Conservation (phyloP, 2,113 vertebrate genomes). For the Labeo rohita region DNA sequence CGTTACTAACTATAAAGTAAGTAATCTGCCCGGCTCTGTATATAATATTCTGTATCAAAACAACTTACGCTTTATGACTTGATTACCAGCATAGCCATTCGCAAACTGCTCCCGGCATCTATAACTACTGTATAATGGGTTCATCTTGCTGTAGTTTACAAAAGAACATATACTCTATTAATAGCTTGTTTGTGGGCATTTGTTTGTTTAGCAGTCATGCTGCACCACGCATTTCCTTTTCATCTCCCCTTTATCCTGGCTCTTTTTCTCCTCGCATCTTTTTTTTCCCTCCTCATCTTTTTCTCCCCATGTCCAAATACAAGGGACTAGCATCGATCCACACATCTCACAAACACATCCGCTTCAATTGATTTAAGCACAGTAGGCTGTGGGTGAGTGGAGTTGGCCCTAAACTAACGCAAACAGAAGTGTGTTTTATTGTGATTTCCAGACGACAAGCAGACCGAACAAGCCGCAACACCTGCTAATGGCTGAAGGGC, state of each 20-base stretch:
- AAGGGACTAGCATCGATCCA: slow-evolving; percentile 21
- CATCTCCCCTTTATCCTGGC: neutral
- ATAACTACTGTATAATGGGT: neutral
- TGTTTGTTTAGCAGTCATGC: neutral
- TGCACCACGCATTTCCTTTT: neutral
- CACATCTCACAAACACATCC: slow-evolving; percentile 24
- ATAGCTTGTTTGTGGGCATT: slow-evolving; percentile 7
- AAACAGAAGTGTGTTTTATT: slow-evolving; percentile 31
- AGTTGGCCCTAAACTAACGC: slow-evolving; percentile 19
- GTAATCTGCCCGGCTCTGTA: neutral
- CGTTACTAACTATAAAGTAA: neutral
- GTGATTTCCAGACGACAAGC: slow-evolving; percentile 11
- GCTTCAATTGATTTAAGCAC: slow-evolving; percentile 26
- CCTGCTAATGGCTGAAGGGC: slow-evolving; percentile 42
- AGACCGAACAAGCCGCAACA: neutral
- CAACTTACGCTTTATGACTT: neutral
- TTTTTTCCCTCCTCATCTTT: neutral
- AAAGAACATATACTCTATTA: slow-evolving; percentile 12
- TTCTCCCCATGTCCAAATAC: slow-evolving; percentile 22
- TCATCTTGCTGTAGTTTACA: neutral
- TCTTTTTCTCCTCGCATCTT: neutral
- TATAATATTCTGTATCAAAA: neutral
- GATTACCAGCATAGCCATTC: neutral
- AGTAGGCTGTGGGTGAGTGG: slow-evolving; percentile 26
- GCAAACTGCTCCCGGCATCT: neutral